Base-by-base conservation (phyloP, 1,140 invertebrate genomes). In the Mizuhopecten yessoensis region DNA sequence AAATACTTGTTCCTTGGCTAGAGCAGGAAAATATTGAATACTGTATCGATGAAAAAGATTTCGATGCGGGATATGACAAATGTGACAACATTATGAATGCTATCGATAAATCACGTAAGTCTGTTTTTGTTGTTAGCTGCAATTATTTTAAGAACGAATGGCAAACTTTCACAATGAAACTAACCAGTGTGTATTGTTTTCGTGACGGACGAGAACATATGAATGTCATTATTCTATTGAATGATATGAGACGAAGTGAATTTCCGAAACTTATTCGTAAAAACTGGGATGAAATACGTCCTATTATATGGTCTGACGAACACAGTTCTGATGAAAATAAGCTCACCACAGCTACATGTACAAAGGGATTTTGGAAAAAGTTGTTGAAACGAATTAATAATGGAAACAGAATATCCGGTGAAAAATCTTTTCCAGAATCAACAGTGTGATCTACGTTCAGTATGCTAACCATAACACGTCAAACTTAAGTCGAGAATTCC, bases 251-350 rank as follows among this genome's bases (percentile, higher is more conserved):
- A 29, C 57, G 57, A 9, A 75, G 57, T 11, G 57, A 75, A n/a
- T 75, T 75, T 75, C 57, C 57, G 1, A 75, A 29, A 75, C 57
- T n/a, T 29, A n/a, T 75, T 17, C 57, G 57, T 0, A 75, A 75
- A n/a, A 75, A 75, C 57, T 75, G 57, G 57, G 57, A 75, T 29
- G 57, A 9, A 23, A 75, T 75, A 75, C n/a, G 57, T 75, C 57
- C 57, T 29, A 5, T 75, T 29, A n/a, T 29, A 75, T 75, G 57
- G 57, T n/a, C 57, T 3, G 11, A 75, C 11, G 57, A 75, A 7
- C 5, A 17, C 29, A 75, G 29, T 11, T 29, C 57, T 5, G 5
- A 75, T 29, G 23, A 13, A 75, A n/a, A 17, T n/a, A 23, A n/a
- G 29, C 1, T 75, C n/a, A 29, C n/a, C 3, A 75, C n/a, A 9